Evolutionary conservation across 2,113 vertebrate species (phyloP), one percentile per base, ranked within the genome.

Genomic region (Catharus minimus): DNA sequence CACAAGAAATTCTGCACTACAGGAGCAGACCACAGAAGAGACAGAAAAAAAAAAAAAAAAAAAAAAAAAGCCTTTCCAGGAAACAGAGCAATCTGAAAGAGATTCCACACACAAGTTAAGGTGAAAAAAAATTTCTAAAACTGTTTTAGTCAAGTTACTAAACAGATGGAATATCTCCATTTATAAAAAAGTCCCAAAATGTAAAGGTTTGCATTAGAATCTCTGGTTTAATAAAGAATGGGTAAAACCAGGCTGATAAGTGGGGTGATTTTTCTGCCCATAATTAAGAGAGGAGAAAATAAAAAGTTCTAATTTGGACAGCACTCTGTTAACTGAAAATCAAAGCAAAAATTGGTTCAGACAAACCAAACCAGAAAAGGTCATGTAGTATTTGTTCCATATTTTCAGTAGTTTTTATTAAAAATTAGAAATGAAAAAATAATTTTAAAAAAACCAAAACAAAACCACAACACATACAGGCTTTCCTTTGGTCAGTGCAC

Each of bases 1-100:
- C 61, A 88, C 39, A 73, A 90, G 79, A 95, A 96, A 94, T 92
- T 82, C 75, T 87, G 89, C 85, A 75, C 41, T 89, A 95, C 91
- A 79, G 30, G 8, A 78, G 73, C 22, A 94, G 89, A 38, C 27
- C 86, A 92, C 62, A 41, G 72, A 73, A 94, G 43, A 88, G 90
- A 95, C 69, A 91, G 64, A 80, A 50, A 91, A 55, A 93, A 75
- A 87, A 47, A 82, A 87, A 73, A 76, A 5, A 9, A 38, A 9
- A 38, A 38, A 38, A 38, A 38, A 82, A 87, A 73, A 76, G 60
- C 5, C 5, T 44, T 69, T 78, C 41, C 79, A 71, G 44, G 82
- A 82, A 75, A 91, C 7, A 88, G 67, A 24, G 36, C 39, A 83
- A 15, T 56, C 72, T 57, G 90, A 75, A 81, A 92, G 41, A 90